Percentiles rank a stretch among this genome's conserved stretches.
Evolutionary conservation across 2,888 invertebrate species (phyloP).

Genomic region (Priocnemis perturbator): DNA sequence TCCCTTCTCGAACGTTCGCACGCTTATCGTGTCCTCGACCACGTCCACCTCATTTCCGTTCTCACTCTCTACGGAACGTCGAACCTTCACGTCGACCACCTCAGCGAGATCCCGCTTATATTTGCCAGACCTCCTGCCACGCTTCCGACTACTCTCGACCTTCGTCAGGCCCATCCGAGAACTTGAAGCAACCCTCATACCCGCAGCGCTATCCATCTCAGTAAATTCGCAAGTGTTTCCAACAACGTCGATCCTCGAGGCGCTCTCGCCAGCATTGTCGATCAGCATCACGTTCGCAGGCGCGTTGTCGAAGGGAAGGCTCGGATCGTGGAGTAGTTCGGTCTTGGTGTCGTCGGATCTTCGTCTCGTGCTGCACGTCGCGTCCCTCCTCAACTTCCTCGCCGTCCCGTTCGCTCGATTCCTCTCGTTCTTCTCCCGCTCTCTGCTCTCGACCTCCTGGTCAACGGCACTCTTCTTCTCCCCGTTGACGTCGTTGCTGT

Average conservation of each 20-base stretch:
- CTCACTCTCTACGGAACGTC: no score
- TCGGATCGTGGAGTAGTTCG: constrained; percentile 28
- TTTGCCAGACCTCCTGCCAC: constrained; percentile 41
- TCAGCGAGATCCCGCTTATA: constrained; percentile 38
- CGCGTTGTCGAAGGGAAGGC: constrained; percentile 10
- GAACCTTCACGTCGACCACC: constrained; percentile 52
- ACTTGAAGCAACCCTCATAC: constrained; percentile 74
- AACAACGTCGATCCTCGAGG: constrained; percentile 49
- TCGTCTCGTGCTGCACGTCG: constrained; percentile 40
- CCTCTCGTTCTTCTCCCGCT: constrained; percentile 26
- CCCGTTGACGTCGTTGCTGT: constrained; percentile 28
- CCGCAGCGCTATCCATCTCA: constrained; percentile 71
- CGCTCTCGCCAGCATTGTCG: constrained; percentile 27
- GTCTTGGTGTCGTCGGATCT: constrained; percentile 33
- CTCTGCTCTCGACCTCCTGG: no score
- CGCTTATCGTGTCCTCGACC: constrained; percentile 51
- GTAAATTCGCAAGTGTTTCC: constrained; percentile 63
- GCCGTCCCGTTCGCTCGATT: constrained; percentile 25
- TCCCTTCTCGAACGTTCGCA: constrained; percentile 70
- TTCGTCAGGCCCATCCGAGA: constrained; percentile 67
- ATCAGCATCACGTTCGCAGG: neutral
- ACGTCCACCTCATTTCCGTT: constrained; percentile 47
- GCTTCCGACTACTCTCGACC: constrained; percentile 38
- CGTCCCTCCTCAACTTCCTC: constrained; percentile 48
- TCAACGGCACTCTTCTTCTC: no score